phyloP scores from a whole-genome alignment of 2,113 vertebrate genomes.

The Corythornis vintsioides region DNA sequence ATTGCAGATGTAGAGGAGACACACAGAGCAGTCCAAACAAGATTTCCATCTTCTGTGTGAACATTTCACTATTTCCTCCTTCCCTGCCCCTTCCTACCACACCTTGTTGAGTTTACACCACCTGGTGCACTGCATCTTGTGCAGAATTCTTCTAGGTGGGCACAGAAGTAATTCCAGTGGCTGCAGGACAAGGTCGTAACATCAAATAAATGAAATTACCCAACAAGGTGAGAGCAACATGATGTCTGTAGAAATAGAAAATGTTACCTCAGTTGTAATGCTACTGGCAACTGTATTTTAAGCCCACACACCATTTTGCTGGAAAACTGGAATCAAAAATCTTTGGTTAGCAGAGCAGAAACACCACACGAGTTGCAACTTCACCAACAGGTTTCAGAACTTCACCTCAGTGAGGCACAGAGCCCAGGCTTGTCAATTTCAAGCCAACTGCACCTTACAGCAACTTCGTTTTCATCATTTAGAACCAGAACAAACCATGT shows the following conservation, averaged over 20 bases:
- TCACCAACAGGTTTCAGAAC: not conserved
- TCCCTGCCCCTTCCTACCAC: not conserved
- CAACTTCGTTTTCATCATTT: slow-evolving; percentile 42
- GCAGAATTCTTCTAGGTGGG: not conserved
- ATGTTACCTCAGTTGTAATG: not conserved
- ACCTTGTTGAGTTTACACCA: not conserved
- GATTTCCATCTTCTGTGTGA: not conserved
- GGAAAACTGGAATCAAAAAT: not conserved
- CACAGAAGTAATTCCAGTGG: not conserved
- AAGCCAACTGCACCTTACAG: slow-evolving; percentile 30
- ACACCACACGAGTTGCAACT: not conserved
- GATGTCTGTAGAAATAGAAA: not conserved
- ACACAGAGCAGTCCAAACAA: not conserved
- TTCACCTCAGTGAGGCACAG: not conserved
- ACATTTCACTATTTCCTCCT: not conserved
- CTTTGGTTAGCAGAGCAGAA: not conserved
- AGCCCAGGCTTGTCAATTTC: not conserved
- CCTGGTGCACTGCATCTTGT: not conserved
- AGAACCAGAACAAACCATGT: slow-evolving; percentile 77
- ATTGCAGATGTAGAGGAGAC: not conserved
- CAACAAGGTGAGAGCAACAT: not conserved
- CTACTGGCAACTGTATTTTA: not conserved
- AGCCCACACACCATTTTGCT: not conserved
- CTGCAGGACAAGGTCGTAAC: not conserved
- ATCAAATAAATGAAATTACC: not conserved